A percentile compares a stretch with the other conserved stretches of the same genome.
These are phyloP conservation scores for Neelides folsomi DNA, from an alignment of 2,888 invertebrate species.

Conservation along the genomic window DNA sequence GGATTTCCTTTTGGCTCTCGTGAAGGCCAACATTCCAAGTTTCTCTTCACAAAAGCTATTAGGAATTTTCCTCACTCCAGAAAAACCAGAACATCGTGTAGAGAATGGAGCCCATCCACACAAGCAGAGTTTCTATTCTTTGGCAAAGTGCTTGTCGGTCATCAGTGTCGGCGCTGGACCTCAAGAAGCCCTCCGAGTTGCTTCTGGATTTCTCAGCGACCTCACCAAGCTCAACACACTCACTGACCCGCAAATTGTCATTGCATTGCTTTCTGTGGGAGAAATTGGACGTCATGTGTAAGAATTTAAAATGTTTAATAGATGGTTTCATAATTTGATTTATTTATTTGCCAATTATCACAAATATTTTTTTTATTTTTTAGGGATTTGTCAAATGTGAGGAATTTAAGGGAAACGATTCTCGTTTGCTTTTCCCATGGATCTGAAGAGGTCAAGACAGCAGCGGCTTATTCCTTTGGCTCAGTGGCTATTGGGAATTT, in stretches of 20 bases:
- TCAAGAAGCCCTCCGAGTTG: conserved; percentile 50
- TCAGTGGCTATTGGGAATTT: conserved; percentile 93
- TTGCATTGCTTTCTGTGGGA: conserved; percentile 85
- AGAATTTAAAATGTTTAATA: conserved; percentile 39
- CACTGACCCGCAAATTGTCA: conserved; percentile 71
- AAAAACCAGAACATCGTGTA: conserved; percentile 37
- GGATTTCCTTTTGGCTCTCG: conserved; percentile 83
- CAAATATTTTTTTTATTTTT: conserved; percentile 13
- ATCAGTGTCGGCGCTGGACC: conserved; percentile 63
- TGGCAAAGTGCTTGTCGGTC: conserved; percentile 92
- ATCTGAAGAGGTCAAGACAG: conserved; percentile 94
- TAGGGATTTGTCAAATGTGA: conserved; percentile 64
- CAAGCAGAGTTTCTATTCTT: conserved; percentile 75
- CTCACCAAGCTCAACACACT: conserved; percentile 53
- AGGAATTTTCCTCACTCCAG: conserved; percentile 59
- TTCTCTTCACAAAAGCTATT: conserved; percentile 70
- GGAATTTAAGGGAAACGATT: conserved; percentile 60
- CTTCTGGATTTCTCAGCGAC: conserved; percentile 48
- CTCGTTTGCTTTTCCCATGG: conserved; percentile 76
- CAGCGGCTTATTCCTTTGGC: conserved; percentile 91
- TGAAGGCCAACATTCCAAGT: conserved; percentile 63
- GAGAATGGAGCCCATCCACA: conserved; percentile 43
- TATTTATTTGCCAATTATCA: background rate
- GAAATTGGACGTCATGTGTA: conserved; percentile 91
- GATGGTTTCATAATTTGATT: no score